Conservation (phyloP, 2,888 invertebrate species). For the Drosophila diplacantha region DNA sequence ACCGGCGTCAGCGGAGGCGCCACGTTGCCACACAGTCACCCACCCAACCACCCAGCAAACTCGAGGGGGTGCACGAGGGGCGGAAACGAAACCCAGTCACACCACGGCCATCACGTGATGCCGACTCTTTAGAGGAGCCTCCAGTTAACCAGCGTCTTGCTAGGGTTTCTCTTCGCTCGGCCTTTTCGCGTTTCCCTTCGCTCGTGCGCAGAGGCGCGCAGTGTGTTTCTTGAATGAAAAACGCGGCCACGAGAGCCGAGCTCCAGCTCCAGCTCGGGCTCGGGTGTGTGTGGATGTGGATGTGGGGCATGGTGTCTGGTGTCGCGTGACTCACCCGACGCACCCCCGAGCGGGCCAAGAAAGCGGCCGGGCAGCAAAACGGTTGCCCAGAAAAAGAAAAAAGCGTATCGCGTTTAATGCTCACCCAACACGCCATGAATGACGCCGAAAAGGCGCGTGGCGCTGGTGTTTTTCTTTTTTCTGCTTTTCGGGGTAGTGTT, state of each 20-base stretch:
- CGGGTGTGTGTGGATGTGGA: conserved; percentile 7
- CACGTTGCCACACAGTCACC: conserved; percentile 60
- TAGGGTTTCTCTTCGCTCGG: conserved; percentile 61
- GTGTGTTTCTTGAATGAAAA: conserved; percentile 65
- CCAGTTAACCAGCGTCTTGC: conserved; percentile 8
- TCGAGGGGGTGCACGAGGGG: neutral
- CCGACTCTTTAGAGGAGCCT: conserved; percentile 19
- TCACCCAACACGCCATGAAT: conserved; percentile 70
- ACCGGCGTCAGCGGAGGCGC: conserved; percentile 59
- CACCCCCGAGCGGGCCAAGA: conserved; percentile 26
- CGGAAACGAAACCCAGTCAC: conserved; percentile 4
- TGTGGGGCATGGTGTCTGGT: conserved; percentile 17
- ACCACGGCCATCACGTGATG: conserved; percentile 59
- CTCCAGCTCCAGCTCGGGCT: neutral
- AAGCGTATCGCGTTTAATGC: conserved; percentile 52
- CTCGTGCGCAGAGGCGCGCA: conserved; percentile 51
- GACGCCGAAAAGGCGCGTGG: conserved; percentile 73
- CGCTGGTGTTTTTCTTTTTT: conserved; percentile 3
- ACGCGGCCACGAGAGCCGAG: conserved; percentile 39
- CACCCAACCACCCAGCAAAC: neutral
- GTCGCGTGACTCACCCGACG: conserved; percentile 56
- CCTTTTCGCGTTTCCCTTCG: conserved; percentile 31
- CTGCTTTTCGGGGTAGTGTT: conserved; percentile 13
- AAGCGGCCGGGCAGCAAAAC: conserved; percentile 7
- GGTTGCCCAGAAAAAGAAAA: conserved; percentile 4